Evolutionary conservation across 64 coral and sea anemone genomes (phyloP).

Genomic region (Cladopsammia gracilis): DNA sequence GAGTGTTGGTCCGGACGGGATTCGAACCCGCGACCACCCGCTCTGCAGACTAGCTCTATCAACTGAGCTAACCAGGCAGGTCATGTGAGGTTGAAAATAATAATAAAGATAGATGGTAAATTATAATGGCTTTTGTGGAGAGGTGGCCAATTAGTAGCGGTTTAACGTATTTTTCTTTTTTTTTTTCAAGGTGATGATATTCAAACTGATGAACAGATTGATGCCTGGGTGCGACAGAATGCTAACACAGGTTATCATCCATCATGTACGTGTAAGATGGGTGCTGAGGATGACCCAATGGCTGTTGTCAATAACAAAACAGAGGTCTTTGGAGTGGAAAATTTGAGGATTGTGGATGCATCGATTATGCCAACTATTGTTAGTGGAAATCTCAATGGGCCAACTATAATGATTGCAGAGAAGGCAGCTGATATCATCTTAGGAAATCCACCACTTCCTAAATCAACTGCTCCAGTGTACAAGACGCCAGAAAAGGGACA

Average conservation of each 20-base stretch:
- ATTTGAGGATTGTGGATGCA: conserved; percentile 72
- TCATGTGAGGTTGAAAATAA: too few relatives aligned
- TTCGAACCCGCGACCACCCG: too few relatives aligned
- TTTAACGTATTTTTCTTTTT: neutral
- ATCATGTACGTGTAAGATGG: conserved; percentile 91
- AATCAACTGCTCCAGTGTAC: conserved; percentile 56
- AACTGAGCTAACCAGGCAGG: too few relatives aligned
- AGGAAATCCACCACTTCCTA: conserved; percentile 63
- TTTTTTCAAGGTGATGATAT: conserved; percentile 57
- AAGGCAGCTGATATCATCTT: conserved; percentile 77
- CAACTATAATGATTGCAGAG: conserved; percentile 83
- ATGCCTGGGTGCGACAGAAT: conserved; percentile 70
- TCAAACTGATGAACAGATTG: conserved; percentile 83
- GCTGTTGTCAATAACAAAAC: conserved; percentile 79
- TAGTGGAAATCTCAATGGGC: conserved; percentile 89
- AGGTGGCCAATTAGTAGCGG: too few relatives aligned
- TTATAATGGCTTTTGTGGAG: too few relatives aligned
- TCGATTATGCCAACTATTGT: conserved; percentile 89
- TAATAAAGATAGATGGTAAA: too few relatives aligned
- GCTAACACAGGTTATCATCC: conserved; percentile 79
- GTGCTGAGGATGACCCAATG: conserved; percentile 66
- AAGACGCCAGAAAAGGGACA: conserved; percentile 75
- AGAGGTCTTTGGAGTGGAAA: conserved; percentile 61
- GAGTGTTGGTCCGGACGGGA: too few relatives aligned
- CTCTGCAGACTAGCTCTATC: too few relatives aligned